Percentiles rank a stretch among this genome's conserved stretches.
Evolutionary conservation across 2,888 invertebrate species (phyloP).

Genomic region (Drosophila borealis): DNA sequence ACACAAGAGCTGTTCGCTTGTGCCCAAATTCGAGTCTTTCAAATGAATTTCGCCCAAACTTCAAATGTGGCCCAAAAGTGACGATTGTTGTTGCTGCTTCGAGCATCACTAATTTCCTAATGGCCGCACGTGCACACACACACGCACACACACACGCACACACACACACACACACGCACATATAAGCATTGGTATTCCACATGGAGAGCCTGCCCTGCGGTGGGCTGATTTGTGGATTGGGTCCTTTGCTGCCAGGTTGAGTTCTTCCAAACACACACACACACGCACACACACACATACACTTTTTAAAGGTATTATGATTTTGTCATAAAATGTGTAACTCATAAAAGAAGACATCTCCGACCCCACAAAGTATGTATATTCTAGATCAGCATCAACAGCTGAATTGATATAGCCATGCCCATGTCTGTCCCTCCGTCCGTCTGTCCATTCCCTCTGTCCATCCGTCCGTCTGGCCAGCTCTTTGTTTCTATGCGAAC

Average conservation of each 20-base stretch:
- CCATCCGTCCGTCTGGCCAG: too few relatives aligned
- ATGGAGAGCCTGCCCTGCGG: slow-evolving; percentile 31
- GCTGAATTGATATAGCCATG: too few relatives aligned
- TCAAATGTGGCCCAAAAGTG: slow-evolving; percentile 19
- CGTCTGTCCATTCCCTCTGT: too few relatives aligned
- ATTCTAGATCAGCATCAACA: too few relatives aligned
- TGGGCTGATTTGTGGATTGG: slow-evolving; percentile 7
- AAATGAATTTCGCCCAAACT: background rate
- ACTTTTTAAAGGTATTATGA: too few relatives aligned
- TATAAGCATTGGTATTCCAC: slow-evolving; percentile 16
- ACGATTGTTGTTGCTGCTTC: slow-evolving; percentile 42
- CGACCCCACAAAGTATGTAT: too few relatives aligned
- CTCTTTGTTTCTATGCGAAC: too few relatives aligned
- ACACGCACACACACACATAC: slow-evolving; percentile 1
- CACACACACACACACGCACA: background rate
- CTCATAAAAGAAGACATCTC: too few relatives aligned
- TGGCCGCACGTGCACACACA: slow-evolving; percentile 26
- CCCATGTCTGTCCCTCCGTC: too few relatives aligned
- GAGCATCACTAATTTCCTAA: slow-evolving; percentile 54
- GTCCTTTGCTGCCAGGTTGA: slow-evolving; percentile 11
- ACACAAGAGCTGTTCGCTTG: background rate
- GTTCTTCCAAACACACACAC: slow-evolving; percentile 8
- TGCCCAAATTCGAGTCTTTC: background rate
- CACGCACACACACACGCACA: slow-evolving; percentile 8
- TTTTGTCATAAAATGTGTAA: too few relatives aligned